A percentile compares a stretch with the other conserved stretches of the same genome.
Evolutionary conservation across 2,113 vertebrate genomes (phyloP).

Genomic region (Pteruthius melanotis): DNA sequence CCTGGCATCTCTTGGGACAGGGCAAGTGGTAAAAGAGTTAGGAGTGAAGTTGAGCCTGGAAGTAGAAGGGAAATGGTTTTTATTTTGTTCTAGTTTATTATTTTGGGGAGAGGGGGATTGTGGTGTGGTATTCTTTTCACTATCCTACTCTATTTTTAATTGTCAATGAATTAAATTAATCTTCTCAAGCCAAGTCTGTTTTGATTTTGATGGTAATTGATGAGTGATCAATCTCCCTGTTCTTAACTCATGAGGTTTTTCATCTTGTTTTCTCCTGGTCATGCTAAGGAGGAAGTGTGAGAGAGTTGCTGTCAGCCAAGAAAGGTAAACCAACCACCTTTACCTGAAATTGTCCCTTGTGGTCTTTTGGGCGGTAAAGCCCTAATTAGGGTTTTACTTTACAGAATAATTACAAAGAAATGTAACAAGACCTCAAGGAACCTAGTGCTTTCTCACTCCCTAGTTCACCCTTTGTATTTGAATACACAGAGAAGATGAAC

Average conservation of each 20-base stretch:
- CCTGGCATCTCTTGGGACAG: rapidly evolving
- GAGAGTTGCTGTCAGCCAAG: not conserved
- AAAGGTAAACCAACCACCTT: not conserved
- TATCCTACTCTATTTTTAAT: not conserved
- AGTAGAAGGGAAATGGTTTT: not conserved
- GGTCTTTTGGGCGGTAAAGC: not conserved
- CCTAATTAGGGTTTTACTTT: not conserved
- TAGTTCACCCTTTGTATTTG: not conserved
- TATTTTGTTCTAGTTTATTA: not conserved
- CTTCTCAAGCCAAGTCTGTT: not conserved
- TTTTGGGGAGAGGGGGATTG: rapidly evolving
- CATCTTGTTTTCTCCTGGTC: not conserved
- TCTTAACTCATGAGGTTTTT: not conserved
- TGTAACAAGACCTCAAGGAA: not conserved
- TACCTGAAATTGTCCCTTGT: not conserved
- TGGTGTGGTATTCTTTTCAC: not conserved
- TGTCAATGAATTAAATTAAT: not conserved
- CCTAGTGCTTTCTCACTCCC: not conserved
- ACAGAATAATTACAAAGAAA: not conserved
- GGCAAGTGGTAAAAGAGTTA: not conserved
- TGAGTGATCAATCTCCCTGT: not conserved
- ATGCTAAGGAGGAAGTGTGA: not conserved
- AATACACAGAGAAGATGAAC: not conserved
- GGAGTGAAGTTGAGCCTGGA: not conserved
- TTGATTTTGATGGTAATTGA: not conserved